A percentile compares a stretch with the other conserved stretches of the same genome.
phyloP scores from a whole-genome alignment of 1,140 invertebrate species.

The Nephotettix cincticeps region DNA sequence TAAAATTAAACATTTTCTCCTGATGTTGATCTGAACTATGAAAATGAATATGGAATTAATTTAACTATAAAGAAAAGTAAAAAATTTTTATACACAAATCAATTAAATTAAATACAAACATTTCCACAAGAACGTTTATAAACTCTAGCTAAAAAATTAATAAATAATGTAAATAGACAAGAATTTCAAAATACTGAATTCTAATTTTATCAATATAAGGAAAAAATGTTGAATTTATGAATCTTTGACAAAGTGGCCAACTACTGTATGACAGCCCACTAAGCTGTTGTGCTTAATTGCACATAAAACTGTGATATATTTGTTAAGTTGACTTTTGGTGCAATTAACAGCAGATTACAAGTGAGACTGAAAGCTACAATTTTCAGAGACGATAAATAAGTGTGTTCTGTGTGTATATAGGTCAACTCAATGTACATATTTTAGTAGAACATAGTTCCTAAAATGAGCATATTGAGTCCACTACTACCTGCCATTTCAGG shows the following conservation, averaged over 20 bases:
- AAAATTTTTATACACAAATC: too few relatives aligned
- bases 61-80: too few relatives aligned
- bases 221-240: too few relatives aligned
- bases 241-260: slow-evolving; percentile 1
- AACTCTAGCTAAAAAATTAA: too few relatives aligned
- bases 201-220: background rate
- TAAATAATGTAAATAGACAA: background rate
- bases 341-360: slow-evolving; percentile 3
- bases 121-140: too few relatives aligned
- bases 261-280: background rate
- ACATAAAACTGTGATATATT: slow-evolving; percentile 16
- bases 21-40: too few relatives aligned
- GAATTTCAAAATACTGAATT: background rate
- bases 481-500: slow-evolving; percentile 14
- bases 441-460: slow-evolving; percentile 3
- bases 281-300: background rate
- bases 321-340: slow-evolving; percentile 2
- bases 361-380: slow-evolving; percentile 1
- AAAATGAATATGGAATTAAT: too few relatives aligned
- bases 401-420: too few relatives aligned
- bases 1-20: too few relatives aligned
- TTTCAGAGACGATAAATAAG: background rate
- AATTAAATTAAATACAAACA: too few relatives aligned
- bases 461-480: slow-evolving; percentile 11
- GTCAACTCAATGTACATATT: too few relatives aligned